Evolutionary conservation across 2,797 vertebrate genomes (phyloP), one percentile per base, ranked within the genome.

Genomic region (Aldrovandia affinis): DNA sequence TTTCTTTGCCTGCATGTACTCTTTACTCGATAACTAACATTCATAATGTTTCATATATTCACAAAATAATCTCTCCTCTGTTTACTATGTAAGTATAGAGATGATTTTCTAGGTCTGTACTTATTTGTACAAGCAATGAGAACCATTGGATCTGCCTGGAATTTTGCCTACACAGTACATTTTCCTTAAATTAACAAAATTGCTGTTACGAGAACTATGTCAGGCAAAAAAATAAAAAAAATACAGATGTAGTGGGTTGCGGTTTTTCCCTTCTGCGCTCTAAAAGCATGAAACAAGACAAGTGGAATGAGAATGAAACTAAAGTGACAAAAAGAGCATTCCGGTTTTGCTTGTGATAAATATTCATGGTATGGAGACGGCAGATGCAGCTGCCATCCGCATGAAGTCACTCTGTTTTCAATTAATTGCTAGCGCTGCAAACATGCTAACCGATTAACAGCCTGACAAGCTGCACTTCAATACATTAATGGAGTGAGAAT

Each of bases 321-420:
- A 85, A 65, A 79, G 63, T n/a, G 87, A 88, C 89, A 88, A 87
- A 80, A 79, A 83, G 81, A 73, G 75, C 52, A 33, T 65, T 42
- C 78, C 54, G 57, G n/a, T 57, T 79, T 81, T 85, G 55, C 39
- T 83, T 84, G 83, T 84, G 83, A 90, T 93, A 90, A 92, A 93
- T 93, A 91, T 91, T 93, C 85, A 92, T 89, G 90, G 88, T 85
- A 83, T 89, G 87, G 86, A 90, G 91, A 50, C 90, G 91, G 92
- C 95, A 95, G 95, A 95, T 96, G 95, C 90, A 91, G 86, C 81
- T 92, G 93, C 95, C 95, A 96, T 95, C 95, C 96, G 95, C 91
- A 92, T 91, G 92, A 93, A 94, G 94, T 95, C 95, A 95, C 91
- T 89, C 85, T 92, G 92, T 94, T 96, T 95, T 95, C 95, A 95